Conservation (phyloP, 2,797 vertebrate genomes). For the Poeciliopsis presidionis region DNA sequence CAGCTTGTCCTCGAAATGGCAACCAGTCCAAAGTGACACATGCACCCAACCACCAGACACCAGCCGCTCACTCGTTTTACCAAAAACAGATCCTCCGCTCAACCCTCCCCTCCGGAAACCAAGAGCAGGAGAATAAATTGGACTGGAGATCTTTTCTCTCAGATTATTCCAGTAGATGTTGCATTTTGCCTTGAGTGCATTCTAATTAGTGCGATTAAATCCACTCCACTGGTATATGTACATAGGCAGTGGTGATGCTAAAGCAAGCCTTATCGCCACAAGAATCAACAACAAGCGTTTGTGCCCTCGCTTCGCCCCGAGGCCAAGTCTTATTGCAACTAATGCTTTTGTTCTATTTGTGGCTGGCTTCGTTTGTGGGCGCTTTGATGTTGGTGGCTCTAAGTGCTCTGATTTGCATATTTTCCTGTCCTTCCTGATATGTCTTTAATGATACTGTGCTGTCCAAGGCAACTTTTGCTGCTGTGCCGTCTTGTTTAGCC, state of each 20-base stretch:
- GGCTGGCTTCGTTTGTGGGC: constrained; percentile 76
- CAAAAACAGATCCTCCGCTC: constrained; percentile 74
- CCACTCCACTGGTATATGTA: constrained; percentile 84
- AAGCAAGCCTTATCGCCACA: constrained; percentile 85
- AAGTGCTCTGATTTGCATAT: constrained; percentile 82
- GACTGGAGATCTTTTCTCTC: constrained; percentile 83
- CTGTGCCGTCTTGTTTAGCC: constrained; percentile 54
- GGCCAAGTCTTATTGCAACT: constrained; percentile 83
- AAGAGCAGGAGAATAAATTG: constrained; percentile 78
- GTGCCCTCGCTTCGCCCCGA: constrained; percentile 78
- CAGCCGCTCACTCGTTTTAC: constrained; percentile 71
- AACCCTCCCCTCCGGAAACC: constrained; percentile 55
- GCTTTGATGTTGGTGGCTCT: constrained; percentile 82
- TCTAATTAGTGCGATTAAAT: constrained; percentile 90
- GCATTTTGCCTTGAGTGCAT: constrained; percentile 84
- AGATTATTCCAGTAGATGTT: constrained; percentile 85
- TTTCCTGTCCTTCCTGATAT: constrained; percentile 65
- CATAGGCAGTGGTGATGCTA: constrained; percentile 83
- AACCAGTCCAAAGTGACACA: constrained; percentile 81
- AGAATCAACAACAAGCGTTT: constrained; percentile 86
- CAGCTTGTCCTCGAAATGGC: constrained; percentile 81
- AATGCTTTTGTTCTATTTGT: constrained; percentile 86
- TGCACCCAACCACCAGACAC: constrained; percentile 78
- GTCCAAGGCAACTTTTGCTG: constrained; percentile 63
- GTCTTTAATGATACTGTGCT: constrained; percentile 76